Conservation (phyloP, 2,797 vertebrate genomes). For the Oreochromis grahami region DNA sequence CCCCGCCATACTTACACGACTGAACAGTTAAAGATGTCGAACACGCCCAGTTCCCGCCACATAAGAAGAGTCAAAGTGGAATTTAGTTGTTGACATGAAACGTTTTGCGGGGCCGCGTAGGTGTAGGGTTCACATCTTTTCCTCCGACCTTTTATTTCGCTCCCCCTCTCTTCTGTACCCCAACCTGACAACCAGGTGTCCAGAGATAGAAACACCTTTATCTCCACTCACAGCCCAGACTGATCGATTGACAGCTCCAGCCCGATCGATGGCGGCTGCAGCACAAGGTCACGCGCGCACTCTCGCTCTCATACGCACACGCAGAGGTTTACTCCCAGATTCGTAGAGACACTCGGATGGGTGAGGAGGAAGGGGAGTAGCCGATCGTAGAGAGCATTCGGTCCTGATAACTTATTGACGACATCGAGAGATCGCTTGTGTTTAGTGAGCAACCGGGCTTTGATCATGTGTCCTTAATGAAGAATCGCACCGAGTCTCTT, state of each 20-base stretch:
- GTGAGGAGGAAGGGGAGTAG: background rate
- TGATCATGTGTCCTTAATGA: slow-evolving; percentile 23
- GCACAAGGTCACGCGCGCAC: slow-evolving; percentile 66
- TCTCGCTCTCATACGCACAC: background rate
- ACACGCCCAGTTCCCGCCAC: background rate
- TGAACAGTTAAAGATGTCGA: background rate
- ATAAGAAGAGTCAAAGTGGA: background rate
- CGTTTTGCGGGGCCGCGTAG: background rate
- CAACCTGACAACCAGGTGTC: slow-evolving; percentile 32
- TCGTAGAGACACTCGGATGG: background rate
- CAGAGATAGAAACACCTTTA: slow-evolving; percentile 66
- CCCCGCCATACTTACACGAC: background rate
- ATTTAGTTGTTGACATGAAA: background rate
- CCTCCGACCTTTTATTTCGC: background rate
- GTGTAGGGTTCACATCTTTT: background rate
- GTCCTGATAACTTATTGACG: slow-evolving; percentile 37
- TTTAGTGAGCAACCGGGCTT: background rate
- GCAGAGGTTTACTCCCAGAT: background rate
- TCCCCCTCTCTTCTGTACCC: background rate
- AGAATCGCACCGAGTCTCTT: slow-evolving; percentile 4
- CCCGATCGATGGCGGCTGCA: slow-evolving; percentile 61
- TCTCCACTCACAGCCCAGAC: slow-evolving; percentile 68
- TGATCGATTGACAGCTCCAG: slow-evolving; percentile 73
- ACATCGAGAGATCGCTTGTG: slow-evolving; percentile 1
- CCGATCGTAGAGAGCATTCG: background rate